Conservation (phyloP, 2,888 invertebrate species). For the Schizotus pectinicornis region DNA sequence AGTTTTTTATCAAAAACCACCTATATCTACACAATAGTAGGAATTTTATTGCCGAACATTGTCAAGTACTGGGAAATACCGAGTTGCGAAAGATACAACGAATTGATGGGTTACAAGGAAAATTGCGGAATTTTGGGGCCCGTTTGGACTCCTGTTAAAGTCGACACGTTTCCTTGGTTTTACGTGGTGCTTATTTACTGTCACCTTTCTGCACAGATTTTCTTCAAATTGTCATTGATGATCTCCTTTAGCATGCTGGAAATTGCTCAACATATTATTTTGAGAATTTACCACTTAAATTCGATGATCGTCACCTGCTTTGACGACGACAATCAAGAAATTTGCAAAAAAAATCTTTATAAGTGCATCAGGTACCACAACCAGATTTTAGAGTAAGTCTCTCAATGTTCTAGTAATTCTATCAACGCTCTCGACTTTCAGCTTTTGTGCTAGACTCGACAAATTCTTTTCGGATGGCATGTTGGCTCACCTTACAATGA, state of each 20-base stretch:
- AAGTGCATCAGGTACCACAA: constrained; percentile 10
- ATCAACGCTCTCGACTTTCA: too few relatives aligned
- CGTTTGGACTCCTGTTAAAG: constrained; percentile 9
- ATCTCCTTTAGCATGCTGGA: constrained; percentile 5
- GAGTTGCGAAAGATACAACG: constrained; percentile 1
- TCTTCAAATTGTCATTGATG: constrained; percentile 9
- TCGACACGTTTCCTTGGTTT: constrained; percentile 3
- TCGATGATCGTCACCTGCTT: constrained; percentile 14
- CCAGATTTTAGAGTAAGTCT: constrained; percentile 10
- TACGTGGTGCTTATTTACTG: neutral
- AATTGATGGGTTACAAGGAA: neutral
- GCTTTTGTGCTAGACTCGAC: constrained; percentile 9
- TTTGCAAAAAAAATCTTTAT: neutral
- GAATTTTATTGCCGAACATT: neutral
- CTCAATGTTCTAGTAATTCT: too few relatives aligned
- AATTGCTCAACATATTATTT: constrained; percentile 8
- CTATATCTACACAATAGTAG: constrained; percentile 1
- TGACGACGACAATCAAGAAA: neutral
- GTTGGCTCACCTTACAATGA: constrained; percentile 15
- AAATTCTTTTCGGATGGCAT: constrained; percentile 7
- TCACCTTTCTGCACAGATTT: neutral
- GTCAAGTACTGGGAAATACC: neutral
- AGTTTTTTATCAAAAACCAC: neutral
- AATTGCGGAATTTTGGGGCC: constrained; percentile 13
- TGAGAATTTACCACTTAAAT: constrained; percentile 17